These are phyloP conservation scores for Rhaphigaster nebulosa DNA, from an alignment of 2,888 invertebrate species.

Conservation along the genomic window DNA sequence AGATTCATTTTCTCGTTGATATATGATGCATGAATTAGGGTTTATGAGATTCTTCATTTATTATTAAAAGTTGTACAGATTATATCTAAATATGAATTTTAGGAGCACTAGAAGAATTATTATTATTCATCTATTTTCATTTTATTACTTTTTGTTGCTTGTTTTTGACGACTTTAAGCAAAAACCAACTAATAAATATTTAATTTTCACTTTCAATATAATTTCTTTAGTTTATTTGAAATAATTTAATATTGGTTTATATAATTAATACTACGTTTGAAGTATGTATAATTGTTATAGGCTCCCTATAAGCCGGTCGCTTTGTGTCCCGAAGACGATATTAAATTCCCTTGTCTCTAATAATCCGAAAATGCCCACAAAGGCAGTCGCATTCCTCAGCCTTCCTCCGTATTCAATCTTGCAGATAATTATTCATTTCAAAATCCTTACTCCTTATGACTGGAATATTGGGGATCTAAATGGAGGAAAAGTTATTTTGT, in stretches of 20 bases:
- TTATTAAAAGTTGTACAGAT: too few species aligned
- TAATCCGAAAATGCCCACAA: background rate
- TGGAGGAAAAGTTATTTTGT: background rate
- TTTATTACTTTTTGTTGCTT: too few species aligned
- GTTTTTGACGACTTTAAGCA: too few species aligned
- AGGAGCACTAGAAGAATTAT: too few species aligned
- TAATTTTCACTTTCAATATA: too few species aligned
- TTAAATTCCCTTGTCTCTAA: conserved; percentile 16
- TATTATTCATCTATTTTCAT: too few species aligned
- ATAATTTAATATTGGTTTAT: background rate
- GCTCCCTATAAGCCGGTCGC: background rate
- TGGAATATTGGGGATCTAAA: background rate
- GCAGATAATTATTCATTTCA: background rate
- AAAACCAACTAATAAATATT: too few species aligned
- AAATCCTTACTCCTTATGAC: background rate
- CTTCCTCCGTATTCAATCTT: background rate
- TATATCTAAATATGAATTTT: too few species aligned
- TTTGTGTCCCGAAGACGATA: background rate
- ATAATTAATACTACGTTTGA: background rate
- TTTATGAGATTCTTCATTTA: too few species aligned
- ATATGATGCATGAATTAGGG: too few species aligned
- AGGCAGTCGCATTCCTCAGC: background rate
- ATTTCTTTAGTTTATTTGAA: background rate
- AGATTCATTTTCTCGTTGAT: too few species aligned
- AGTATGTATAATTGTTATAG: background rate